Conservation (phyloP, 2,888 invertebrate genomes). For the Spisula subtruncata region DNA sequence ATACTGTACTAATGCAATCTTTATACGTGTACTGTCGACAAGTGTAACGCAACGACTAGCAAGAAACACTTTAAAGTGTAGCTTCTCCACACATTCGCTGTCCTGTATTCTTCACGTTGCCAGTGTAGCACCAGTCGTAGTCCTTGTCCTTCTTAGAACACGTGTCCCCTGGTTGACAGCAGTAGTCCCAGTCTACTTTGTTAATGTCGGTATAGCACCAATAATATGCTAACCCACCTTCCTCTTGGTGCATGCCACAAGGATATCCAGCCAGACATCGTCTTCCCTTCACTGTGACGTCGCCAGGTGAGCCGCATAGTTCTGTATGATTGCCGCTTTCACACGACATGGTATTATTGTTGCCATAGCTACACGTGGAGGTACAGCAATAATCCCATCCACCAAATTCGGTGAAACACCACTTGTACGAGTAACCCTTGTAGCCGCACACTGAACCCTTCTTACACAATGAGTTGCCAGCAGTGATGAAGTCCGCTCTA, state of each 20-base stretch:
- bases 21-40: too few species aligned
- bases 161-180: not conserved
- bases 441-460: not conserved
- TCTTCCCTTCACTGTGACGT: too few species aligned
- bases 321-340: not conserved
- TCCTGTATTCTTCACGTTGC: not conserved
- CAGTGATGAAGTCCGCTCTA: not conserved
- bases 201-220: constrained; percentile 30
- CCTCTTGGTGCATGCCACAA: constrained; percentile 48
- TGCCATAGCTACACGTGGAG: not conserved
- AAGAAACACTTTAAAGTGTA: too few species aligned
- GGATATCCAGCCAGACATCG: not conserved
- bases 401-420: constrained; percentile 34
- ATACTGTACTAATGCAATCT: too few species aligned
- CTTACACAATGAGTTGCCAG: constrained; percentile 23
- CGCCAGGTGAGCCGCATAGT: not conserved
- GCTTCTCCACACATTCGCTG: too few species aligned
- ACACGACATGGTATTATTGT: constrained; percentile 14
- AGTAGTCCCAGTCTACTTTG: constrained; percentile 25
- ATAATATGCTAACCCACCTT: not conserved
- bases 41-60: too few species aligned
- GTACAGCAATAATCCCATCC: constrained; percentile 45
- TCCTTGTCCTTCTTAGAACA: not conserved
- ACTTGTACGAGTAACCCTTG: not conserved
- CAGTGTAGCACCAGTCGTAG: constrained; percentile 28